phyloP scores from a whole-genome alignment of 2,797 vertebrate genomes.

The Labeo calbasu region DNA sequence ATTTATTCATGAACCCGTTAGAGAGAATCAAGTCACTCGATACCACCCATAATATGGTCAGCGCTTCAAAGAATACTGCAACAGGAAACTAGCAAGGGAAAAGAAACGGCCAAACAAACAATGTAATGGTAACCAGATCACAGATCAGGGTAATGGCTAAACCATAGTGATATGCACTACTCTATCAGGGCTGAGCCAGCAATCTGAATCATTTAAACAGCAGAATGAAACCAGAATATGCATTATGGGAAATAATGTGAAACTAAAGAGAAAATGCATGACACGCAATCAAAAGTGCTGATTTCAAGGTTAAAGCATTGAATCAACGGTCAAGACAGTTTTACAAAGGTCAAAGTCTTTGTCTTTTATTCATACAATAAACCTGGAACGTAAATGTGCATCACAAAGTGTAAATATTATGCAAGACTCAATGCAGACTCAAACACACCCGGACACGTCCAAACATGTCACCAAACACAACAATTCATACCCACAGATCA shows the following conservation, averaged over 20 bases:
- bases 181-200: background rate
- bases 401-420: background rate
- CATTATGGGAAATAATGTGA: background rate
- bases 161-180: background rate
- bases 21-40: constrained; percentile 20
- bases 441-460: constrained; percentile 44
- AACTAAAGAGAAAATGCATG: background rate
- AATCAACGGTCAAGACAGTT: constrained; percentile 3
- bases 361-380: constrained; percentile 34
- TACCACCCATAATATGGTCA: background rate
- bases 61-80: background rate
- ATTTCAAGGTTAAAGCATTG: background rate
- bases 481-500: background rate
- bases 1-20: background rate
- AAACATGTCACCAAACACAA: constrained; percentile 37
- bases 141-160: background rate
- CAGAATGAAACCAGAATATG: background rate
- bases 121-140: constrained; percentile 15
- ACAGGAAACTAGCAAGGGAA: constrained; percentile 22
- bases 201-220: constrained; percentile 18
- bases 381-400: constrained; percentile 29
- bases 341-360: constrained; percentile 9
- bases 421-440: background rate
- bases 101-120: constrained; percentile 31
- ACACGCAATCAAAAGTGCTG: background rate